A percentile compares a stretch with the other conserved stretches of the same genome.
Conservation (phyloP, 2,113 vertebrate species). For the Empidonax alnorum region DNA sequence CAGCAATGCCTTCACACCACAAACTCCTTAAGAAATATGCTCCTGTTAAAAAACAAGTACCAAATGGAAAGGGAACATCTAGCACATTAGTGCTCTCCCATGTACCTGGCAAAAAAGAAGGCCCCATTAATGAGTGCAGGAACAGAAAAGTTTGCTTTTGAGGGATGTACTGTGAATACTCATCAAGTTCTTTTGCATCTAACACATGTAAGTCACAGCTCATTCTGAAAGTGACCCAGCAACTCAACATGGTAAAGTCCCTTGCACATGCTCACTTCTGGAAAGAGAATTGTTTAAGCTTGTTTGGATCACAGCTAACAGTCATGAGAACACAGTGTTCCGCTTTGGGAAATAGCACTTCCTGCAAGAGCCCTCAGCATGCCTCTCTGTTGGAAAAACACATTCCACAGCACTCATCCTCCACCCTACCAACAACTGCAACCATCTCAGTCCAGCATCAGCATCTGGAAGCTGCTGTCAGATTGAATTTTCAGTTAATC, state of each 20-base stretch:
- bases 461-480: not conserved
- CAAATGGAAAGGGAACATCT: not conserved
- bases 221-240: not conserved
- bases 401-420: fast-evolving
- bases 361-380: fast-evolving
- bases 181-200: not conserved
- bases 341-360: not conserved
- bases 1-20: not conserved
- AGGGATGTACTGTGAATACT: not conserved
- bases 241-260: not conserved
- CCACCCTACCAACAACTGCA: not conserved
- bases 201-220: not conserved
- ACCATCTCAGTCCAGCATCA: not conserved
- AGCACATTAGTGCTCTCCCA: not conserved
- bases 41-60: not conserved
- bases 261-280: not conserved
- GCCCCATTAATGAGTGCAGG: not conserved
- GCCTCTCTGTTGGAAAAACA: fast-evolving
- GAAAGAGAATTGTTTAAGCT: not conserved
- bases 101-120: not conserved
- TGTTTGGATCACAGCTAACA: not conserved
- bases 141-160: not conserved
- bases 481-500: not conserved
- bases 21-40: not conserved
- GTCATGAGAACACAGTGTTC: not conserved